Evolutionary conservation across 2,888 invertebrate genomes (phyloP), one percentile per base, ranked within the genome.

Genomic region (Parnassius apollo): DNA sequence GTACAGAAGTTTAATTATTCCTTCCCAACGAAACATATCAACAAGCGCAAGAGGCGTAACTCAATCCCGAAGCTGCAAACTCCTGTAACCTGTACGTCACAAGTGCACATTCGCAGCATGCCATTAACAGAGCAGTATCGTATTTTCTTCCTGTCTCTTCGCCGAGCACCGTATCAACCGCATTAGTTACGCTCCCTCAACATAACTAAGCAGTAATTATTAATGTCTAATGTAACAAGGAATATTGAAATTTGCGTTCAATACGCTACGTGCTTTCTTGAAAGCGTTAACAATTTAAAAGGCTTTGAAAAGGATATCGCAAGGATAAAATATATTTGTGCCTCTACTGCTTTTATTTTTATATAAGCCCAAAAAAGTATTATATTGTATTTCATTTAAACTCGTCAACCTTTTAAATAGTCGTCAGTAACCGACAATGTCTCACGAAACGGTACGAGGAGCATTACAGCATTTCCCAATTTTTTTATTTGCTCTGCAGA

Each of bases 71-170:
- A 51, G 61, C 53, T 35, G 65, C 68, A 56, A 70, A 65, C 69
- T 70, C 58, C 53, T 35, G 65, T 68, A 57, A 70, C 65, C 69
- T 70, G 69, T 68, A 65, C 70, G 71, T 74, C 71, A 67, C 68
- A 68, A 74, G 75, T 72, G 74, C 74, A 68, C 72, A 73, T 72
- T 71, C 70, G 67, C 77, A 70, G 74, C 76, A 82, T 80, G 85
- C 86, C 84, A 85, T 78, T 74, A 64, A 61, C 51, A 69, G 64
- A 64, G 70, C 68, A 80, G 86, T 87, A 77, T 87, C 82, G 63
- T 72, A 74, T 86, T 87, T 74, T 72, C 85, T 86, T 86, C 86
- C 86, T 83, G 82, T 71, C 71, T 69, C 35, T 58, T 61, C 67
- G 69, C 66, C 63, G 66, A 59, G 57, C 55, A 49, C 67, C 59